A percentile compares a stretch with the other conserved stretches of the same genome.
These are phyloP conservation scores for Argopecten irradians DNA, from an alignment of 1,140 invertebrate species.

Conservation along the genomic window DNA sequence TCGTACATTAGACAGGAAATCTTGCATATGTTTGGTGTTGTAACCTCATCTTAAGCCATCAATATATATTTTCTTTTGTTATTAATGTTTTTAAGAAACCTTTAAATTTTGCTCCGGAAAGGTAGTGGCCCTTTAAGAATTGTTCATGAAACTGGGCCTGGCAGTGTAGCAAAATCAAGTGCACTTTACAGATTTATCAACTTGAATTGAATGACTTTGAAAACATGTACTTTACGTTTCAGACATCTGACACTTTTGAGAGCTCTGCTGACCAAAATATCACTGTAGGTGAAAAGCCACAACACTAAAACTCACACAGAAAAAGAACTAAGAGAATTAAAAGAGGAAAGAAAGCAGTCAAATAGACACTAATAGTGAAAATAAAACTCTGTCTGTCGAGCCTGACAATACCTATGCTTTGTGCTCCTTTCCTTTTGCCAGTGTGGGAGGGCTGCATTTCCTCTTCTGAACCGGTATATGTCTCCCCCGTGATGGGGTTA, in stretches of 20 bases:
- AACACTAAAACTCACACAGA: neutral
- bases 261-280: neutral
- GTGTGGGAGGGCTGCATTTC: neutral
- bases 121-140: too few species aligned
- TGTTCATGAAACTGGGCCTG: too few species aligned
- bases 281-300: neutral
- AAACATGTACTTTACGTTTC: neutral
- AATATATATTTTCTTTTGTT: too few species aligned
- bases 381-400: neutral
- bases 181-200: neutral
- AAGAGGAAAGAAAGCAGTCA: neutral
- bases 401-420: neutral
- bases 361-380: neutral
- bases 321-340: neutral
- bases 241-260: neutral
- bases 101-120: too few species aligned
- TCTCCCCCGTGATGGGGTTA: slow-evolving; percentile 49
- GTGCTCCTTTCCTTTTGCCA: slow-evolving; percentile 4
- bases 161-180: neutral
- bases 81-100: too few species aligned
- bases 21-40: too few species aligned
- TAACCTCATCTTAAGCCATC: too few species aligned
- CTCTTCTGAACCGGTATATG: slow-evolving; percentile 38
- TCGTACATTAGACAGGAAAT: too few species aligned
- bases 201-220: too few species aligned